Evolutionary conservation across 2,888 invertebrate genomes (phyloP).

Genomic region (Apotomis capreana): DNA sequence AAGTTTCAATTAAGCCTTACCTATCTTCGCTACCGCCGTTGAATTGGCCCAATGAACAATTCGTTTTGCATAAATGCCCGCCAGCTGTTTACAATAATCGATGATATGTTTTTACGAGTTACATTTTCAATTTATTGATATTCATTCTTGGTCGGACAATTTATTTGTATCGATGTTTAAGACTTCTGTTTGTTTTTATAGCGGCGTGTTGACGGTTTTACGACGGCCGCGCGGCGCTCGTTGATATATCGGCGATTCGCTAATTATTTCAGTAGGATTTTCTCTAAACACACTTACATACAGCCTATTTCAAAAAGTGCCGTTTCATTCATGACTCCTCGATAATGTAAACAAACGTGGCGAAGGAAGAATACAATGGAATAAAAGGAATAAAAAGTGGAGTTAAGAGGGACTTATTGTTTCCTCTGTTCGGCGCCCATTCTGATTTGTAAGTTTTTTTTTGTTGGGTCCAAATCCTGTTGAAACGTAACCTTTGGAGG

Average conservation of each 20-base stretch:
- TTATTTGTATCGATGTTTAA: constrained; percentile 77
- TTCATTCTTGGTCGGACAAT: constrained; percentile 75
- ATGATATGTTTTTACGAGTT: constrained; percentile 80
- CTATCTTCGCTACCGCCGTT: constrained; percentile 74
- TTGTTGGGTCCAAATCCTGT: constrained; percentile 71
- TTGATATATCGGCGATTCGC: constrained; percentile 56
- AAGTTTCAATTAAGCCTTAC: constrained; percentile 68
- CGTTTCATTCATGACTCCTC: constrained; percentile 43
- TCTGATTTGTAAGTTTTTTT: constrained; percentile 63
- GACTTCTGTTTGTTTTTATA: constrained; percentile 76
- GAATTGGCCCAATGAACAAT: constrained; percentile 73
- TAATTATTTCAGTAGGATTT: constrained; percentile 59
- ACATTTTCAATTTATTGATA: constrained; percentile 80
- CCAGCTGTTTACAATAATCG: constrained; percentile 82
- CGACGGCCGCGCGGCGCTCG: constrained; percentile 54
- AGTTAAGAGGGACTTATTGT: constrained; percentile 66
- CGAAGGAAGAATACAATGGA: constrained; percentile 56
- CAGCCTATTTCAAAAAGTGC: constrained; percentile 36
- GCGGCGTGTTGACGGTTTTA: constrained; percentile 64
- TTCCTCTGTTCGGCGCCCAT: constrained; percentile 62
- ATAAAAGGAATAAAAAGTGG: constrained; percentile 58
- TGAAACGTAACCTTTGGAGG: constrained; percentile 68
- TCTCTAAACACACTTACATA: constrained; percentile 19
- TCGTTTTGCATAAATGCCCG: constrained; percentile 80
- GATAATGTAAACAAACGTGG: constrained; percentile 51